Conservation (phyloP, 2,888 invertebrate species). For the Microctonus hyperodae region DNA sequence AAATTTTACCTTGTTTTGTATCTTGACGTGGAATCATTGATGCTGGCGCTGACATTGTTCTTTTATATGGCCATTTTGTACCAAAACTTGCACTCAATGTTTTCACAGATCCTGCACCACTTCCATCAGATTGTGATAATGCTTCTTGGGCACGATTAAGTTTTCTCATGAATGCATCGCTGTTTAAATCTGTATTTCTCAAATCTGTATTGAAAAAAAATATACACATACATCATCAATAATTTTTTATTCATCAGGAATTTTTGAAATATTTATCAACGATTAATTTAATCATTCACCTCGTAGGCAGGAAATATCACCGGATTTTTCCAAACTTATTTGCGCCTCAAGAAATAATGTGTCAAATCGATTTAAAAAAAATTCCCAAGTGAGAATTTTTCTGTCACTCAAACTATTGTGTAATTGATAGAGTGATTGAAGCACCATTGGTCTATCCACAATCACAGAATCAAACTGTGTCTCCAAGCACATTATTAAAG, state of each 20-base stretch:
- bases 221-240: background rate
- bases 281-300: constrained; percentile 64
- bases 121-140: constrained; percentile 76
- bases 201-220: constrained; percentile 71
- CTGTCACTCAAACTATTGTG: constrained; percentile 92
- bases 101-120: constrained; percentile 70
- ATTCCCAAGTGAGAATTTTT: constrained; percentile 93
- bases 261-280: background rate
- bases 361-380: constrained; percentile 96
- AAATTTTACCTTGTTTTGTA: constrained; percentile 69
- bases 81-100: constrained; percentile 89
- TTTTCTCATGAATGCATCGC: constrained; percentile 85
- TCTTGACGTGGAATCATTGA: constrained; percentile 80
- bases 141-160: constrained; percentile 90
- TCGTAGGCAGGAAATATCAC: constrained; percentile 83
- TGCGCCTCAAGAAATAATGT: constrained; percentile 96
- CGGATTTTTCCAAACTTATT: constrained; percentile 83
- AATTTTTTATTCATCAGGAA: background rate
- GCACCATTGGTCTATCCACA: constrained; percentile 94
- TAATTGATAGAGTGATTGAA: constrained; percentile 93
- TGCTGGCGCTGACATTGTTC: constrained; percentile 93
- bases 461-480: constrained; percentile 98
- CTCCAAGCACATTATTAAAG: constrained; percentile 92
- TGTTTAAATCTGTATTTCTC: constrained; percentile 85
- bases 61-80: constrained; percentile 93